Base-by-base conservation (phyloP, 2,888 invertebrate species). In the Merodon equestris region DNA sequence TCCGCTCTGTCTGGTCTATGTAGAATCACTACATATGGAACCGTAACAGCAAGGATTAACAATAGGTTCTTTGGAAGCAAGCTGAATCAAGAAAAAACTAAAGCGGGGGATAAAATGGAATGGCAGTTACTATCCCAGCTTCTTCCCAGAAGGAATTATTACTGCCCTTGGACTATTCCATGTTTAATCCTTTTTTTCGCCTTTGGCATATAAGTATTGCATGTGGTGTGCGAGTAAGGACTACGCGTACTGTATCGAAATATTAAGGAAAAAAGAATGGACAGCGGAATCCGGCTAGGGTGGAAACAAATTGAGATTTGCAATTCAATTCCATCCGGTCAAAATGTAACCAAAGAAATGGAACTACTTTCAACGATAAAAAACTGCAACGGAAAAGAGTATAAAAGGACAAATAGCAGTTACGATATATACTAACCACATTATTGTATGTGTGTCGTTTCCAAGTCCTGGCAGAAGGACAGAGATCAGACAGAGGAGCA, bases 261-360 rank as follows among this genome's bases (percentile, higher is more conserved):
- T 72, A 72, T 72, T 68, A 68, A 53, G 36, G 9, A 51, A 58
- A 17, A 64, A 63, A 34, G 13, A 19, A 58, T 44, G 12, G 34
- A 57, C 14, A 57, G 61, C 18, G 12, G 19, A 36, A 12, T 57
- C 15, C 45, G 34, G 36, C 45, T 42, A 44, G 51, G 70, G 70
- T 27, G 50, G 45, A 74, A 68, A 56, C 79, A 74, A 79, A 79
- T 79, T 79, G 79, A 79, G 74, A 70, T 64, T 74, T 53, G 63
- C 36, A 68, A 79, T 79, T 79, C 79, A 79, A 79, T 74, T 79
- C 64, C 56, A 73, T 38, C 64, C 68, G 64, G 70, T 64, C 70
- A 70, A 74, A 79, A 73, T 58, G 68, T 73, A 68, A 64, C 79
- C 68, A 58, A 68, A 64, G 67, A 56, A 68, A 38, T 40, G 15